These are phyloP conservation scores for Rhinolophus ferrumequinum DNA, from an alignment of 2,113 vertebrate species.

Conservation along the genomic window DNA sequence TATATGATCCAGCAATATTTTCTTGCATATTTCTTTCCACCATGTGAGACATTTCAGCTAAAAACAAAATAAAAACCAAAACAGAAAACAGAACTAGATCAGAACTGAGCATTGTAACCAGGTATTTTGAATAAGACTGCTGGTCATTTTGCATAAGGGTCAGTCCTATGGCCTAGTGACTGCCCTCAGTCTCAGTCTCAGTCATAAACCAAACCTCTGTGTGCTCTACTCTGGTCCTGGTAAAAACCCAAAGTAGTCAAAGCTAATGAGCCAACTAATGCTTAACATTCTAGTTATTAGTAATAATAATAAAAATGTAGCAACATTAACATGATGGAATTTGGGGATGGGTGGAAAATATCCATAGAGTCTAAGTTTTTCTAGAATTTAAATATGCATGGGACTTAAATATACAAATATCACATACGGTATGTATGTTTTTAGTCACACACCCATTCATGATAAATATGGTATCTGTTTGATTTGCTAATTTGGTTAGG, in stretches of 20 bases:
- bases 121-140: background rate
- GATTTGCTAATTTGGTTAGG: background rate
- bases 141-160: background rate
- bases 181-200: background rate
- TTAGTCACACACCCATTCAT: background rate
- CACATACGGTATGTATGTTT: background rate
- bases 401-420: background rate
- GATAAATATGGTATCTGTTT: background rate
- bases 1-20: background rate
- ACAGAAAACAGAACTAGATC: background rate
- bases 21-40: background rate
- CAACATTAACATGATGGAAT: background rate
- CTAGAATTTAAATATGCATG: conserved; percentile 38
- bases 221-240: background rate
- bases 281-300: background rate
- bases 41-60: background rate
- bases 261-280: background rate
- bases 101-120: background rate
- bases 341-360: background rate
- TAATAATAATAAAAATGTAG: conserved; percentile 18
- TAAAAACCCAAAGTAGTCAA: background rate
- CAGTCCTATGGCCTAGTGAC: background rate
- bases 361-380: background rate
- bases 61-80: background rate
- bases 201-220: background rate